These are phyloP conservation scores for Eutrigla gurnardus DNA, from an alignment of 2,797 vertebrate species.

Conservation along the genomic window DNA sequence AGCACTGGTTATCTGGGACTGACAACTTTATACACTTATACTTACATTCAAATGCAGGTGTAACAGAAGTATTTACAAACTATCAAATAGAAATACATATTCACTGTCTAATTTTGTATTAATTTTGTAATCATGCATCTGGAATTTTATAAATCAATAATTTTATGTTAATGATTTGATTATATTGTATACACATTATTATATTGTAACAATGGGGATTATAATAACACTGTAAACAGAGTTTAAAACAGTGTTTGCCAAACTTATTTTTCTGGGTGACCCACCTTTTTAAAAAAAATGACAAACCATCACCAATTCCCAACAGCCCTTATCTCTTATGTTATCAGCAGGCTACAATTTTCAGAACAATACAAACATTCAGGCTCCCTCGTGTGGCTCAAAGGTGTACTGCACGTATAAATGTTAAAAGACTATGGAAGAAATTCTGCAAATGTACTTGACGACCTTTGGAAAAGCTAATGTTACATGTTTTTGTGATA, in stretches of 20 bases:
- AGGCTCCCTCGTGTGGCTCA: no score
- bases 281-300: no score
- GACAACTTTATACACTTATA: background rate
- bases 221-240: background rate
- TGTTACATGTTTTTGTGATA: background rate
- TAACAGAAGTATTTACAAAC: background rate
- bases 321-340: no score
- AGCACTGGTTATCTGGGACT: slow-evolving; percentile 9
- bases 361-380: no score
- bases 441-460: no score
- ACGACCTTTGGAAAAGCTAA: background rate
- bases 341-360: no score
- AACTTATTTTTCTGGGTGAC: no score
- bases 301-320: no score
- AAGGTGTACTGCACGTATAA: no score
- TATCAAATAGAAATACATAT: background rate
- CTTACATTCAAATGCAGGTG: background rate
- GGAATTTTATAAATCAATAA: background rate
- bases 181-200: no score
- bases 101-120: background rate
- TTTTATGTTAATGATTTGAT: background rate
- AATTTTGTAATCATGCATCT: background rate
- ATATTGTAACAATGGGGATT: no score
- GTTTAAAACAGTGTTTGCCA: background rate
- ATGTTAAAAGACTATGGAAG: no score